These are phyloP conservation scores for Crioceris asparagi DNA, from an alignment of 2,888 invertebrate genomes.

Conservation along the genomic window DNA sequence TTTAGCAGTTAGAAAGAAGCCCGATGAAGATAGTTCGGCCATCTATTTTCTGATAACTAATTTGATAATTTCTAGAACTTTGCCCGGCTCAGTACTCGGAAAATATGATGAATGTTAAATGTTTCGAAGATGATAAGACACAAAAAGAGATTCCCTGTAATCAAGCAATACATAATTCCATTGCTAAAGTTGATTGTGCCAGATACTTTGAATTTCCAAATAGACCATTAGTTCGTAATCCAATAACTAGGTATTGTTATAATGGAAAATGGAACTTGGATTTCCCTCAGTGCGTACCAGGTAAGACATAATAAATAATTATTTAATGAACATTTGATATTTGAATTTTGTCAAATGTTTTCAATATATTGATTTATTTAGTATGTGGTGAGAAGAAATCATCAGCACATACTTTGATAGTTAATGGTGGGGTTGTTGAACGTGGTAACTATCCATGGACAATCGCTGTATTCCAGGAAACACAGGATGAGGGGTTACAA, in stretches of 20 bases:
- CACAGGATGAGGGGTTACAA: slow-evolving; percentile 2
- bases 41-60: too few species aligned
- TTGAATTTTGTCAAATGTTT: too few species aligned
- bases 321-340: too few species aligned
- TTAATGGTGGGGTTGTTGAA: slow-evolving; percentile 23
- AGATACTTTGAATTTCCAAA: slow-evolving; percentile 24
- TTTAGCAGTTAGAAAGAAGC: too few species aligned
- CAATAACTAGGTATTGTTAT: slow-evolving; percentile 14
- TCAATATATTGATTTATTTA: too few species aligned
- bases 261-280: slow-evolving; percentile 23
- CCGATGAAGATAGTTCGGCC: too few species aligned
- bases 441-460: slow-evolving; percentile 33
- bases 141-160: slow-evolving; percentile 19
- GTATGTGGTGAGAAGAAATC: slow-evolving; percentile 32
- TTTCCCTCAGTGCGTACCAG: slow-evolving; percentile 25
- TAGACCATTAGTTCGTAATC: slow-evolving; percentile 4
- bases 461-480: slow-evolving; percentile 24
- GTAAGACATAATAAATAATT: too few species aligned
- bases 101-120: slow-evolving; percentile 14
- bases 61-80: too few species aligned
- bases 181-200: slow-evolving; percentile 22
- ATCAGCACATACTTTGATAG: slow-evolving; percentile 23
- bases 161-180: slow-evolving; percentile 23
- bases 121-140: slow-evolving; percentile 14
- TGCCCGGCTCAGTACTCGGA: slow-evolving; percentile 17